Evolutionary conservation across 1,140 invertebrate genomes (phyloP).

Genomic region (Trachymyrmex septentrionalis): DNA sequence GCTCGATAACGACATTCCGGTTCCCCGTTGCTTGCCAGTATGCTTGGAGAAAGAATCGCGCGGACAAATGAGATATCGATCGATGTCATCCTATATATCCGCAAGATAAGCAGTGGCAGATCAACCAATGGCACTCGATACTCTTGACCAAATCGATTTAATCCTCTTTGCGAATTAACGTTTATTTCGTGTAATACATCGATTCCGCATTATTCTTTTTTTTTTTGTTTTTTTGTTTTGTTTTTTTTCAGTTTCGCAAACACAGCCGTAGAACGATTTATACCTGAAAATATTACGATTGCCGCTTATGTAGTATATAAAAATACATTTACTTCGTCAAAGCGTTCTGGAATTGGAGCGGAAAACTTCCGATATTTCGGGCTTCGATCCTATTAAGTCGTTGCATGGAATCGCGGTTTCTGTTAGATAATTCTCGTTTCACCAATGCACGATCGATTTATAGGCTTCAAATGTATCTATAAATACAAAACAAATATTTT

Average conservation of each 20-base stretch:
- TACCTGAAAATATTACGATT: background rate
- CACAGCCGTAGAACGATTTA: background rate
- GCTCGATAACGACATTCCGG: slow-evolving; percentile 43
- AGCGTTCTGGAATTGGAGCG: background rate
- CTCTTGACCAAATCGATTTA: slow-evolving; percentile 16
- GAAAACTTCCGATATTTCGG: slow-evolving; percentile 15
- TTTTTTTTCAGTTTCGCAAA: background rate
- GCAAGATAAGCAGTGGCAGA: slow-evolving; percentile 36
- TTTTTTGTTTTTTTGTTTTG: too few relatives aligned
- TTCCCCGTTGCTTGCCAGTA: slow-evolving; percentile 5
- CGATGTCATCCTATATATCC: slow-evolving; percentile 19
- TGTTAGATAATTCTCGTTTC: slow-evolving; percentile 5
- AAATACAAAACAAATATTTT: slow-evolving; percentile 13
- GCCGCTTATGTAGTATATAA: background rate
- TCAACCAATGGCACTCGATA: slow-evolving; percentile 30
- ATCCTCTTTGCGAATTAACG: slow-evolving; percentile 31
- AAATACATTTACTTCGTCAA: background rate
- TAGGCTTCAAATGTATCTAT: background rate
- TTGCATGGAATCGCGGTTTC: background rate
- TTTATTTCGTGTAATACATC: slow-evolving; percentile 30
- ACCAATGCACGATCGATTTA: background rate
- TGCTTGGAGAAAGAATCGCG: slow-evolving; percentile 27
- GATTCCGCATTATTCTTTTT: background rate
- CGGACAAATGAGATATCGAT: slow-evolving; percentile 58
- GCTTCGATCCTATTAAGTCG: background rate